phyloP scores from a whole-genome alignment of 2,888 invertebrate genomes.

The Papilio elwesi region DNA sequence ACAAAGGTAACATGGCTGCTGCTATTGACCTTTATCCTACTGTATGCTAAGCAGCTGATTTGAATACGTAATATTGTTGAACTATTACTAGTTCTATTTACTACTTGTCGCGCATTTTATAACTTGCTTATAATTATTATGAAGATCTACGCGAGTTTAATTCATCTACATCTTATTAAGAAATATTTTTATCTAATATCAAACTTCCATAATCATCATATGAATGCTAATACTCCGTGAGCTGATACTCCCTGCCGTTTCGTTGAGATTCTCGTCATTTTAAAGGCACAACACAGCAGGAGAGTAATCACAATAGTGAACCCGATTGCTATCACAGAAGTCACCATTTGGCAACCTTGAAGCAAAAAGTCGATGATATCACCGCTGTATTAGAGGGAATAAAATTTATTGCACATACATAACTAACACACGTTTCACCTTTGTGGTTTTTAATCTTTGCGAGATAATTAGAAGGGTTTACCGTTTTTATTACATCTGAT shows the following conservation, averaged over 20 bases:
- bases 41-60: conserved; percentile 20
- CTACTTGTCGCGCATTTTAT: not conserved
- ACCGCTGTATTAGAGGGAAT: not conserved
- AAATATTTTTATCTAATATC: not conserved
- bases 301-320: not conserved
- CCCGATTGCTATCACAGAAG: not conserved
- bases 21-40: conserved; percentile 33
- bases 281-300: not conserved
- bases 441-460: not conserved
- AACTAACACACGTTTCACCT: not conserved
- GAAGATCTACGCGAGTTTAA: not conserved
- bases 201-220: not conserved
- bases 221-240: not conserved
- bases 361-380: not conserved
- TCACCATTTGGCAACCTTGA: not conserved
- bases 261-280: not conserved
- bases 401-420: not conserved
- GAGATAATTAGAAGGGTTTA: not conserved
- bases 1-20: conserved; percentile 28
- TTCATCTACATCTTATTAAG: not conserved
- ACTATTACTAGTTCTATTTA: too few species aligned
- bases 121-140: not conserved
- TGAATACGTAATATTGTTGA: conserved; percentile 25
- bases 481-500: not conserved
- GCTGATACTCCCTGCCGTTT: too few species aligned